Base-by-base conservation (phyloP, 2,888 invertebrate species). In the Lordiphosa andalusiaca region DNA sequence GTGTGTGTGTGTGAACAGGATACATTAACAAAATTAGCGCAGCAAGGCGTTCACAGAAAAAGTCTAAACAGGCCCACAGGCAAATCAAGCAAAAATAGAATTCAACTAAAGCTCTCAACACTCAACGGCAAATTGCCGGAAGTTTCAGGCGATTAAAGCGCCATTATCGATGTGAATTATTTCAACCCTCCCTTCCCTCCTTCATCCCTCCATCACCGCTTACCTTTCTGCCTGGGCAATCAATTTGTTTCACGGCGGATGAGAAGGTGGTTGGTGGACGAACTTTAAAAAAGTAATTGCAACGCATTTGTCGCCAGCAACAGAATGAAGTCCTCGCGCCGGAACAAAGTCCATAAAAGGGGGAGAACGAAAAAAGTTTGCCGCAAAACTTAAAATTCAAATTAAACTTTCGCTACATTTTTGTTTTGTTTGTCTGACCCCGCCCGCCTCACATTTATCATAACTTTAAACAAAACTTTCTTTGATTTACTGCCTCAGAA, bases 161-260 rank as follows among this genome's bases (percentile, higher is more conserved):
- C 72, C 72, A 81, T 84, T 81, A 84, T 84, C 82, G 84, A 73
- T 80, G 77, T 81, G 77, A 80, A 80, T 83, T 80, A 83, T 72
- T 80, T 74, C 66, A 72, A 78, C 61, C 49, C 56, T 48, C 19
- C n/a, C n/a, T n/a, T n/a, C n/a, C n/a, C 16, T n/a, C 47, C 13
- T 3, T 16, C 2, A 4, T 1, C 21, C 23, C 42, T 5, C 35
- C 4, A 2, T 19, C 47, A 0, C 3, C 4, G 30, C 21, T 21
- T n/a, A 23, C 54, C 23, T 38, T 54, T 41, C 33, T 40, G 10
- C 21, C n/a, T 44, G 59, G 67, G 77, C 83, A 78, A 74, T 82
- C 83, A 84, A 78, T 78, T 78, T 84, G 77, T 75, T 80, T 55
- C 55, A 48, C 9, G 30, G 30, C 30, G 30, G 30, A 19, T 19